Percentiles rank a stretch among this genome's conserved stretches.
These are phyloP conservation scores for Crocidura indochinensis DNA, from an alignment of 2,797 vertebrate genomes.

Conservation along the genomic window DNA sequence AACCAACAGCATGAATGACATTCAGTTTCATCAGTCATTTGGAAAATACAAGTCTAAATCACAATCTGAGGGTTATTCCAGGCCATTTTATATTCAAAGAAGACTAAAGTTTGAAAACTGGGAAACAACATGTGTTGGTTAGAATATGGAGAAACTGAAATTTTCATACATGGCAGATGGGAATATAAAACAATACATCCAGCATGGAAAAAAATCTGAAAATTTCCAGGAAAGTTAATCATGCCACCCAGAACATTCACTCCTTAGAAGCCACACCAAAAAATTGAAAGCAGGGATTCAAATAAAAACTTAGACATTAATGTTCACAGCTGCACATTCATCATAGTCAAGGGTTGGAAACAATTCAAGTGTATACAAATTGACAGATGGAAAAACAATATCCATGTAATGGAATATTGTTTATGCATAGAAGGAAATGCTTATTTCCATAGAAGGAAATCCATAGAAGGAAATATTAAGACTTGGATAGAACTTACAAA, in stretches of 20 bases:
- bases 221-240: slow-evolving; percentile 28
- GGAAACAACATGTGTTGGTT: neutral
- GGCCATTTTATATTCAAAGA: neutral
- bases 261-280: neutral
- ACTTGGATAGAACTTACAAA: neutral
- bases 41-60: slow-evolving; percentile 11
- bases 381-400: neutral
- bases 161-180: neutral
- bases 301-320: neutral
- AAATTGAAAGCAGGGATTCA: neutral
- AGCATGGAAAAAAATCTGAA: slow-evolving; percentile 2
- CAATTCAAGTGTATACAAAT: neutral
- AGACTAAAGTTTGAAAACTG: slow-evolving; percentile 9
- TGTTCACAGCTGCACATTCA: neutral
- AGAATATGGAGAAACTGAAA: neutral
- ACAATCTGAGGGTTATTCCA: neutral
- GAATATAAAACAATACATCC: neutral
- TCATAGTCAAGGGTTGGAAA: neutral
- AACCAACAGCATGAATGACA: neutral
- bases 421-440: neutral
- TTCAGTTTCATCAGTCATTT: neutral
- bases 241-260: neutral
- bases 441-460: neutral
- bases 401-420: neutral
- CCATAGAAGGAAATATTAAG: neutral